Conservation (phyloP, 2,888 invertebrate genomes). For the Drosophila bunnanda region DNA sequence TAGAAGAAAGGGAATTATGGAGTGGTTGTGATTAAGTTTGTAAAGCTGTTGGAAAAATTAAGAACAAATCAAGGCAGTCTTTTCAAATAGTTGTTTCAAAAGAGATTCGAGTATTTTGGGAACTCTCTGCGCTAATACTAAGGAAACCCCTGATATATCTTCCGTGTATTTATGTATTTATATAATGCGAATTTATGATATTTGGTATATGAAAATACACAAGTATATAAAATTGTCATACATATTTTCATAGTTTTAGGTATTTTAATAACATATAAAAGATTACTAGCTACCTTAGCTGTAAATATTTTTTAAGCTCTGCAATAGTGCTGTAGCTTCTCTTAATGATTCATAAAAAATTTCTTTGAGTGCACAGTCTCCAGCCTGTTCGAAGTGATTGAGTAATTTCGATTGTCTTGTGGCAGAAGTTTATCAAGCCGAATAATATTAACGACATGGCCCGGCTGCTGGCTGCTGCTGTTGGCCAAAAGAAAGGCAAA, state of each 20-base stretch:
- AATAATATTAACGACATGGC: conserved; percentile 79
- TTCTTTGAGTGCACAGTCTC: conserved; percentile 14
- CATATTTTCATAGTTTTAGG: neutral
- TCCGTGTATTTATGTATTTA: no score
- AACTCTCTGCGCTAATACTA: no score
- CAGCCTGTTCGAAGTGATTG: conserved; percentile 65
- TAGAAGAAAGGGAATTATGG: neutral
- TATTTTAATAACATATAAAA: neutral
- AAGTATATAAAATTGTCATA: neutral
- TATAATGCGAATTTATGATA: neutral
- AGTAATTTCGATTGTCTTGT: conserved; percentile 80
- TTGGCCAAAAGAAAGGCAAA: conserved; percentile 74
- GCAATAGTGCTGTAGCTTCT: neutral
- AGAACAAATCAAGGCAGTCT: neutral
- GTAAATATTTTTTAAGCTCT: neutral
- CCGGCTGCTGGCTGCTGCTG: conserved; percentile 67
- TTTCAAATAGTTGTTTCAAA: neutral
- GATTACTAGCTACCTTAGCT: neutral
- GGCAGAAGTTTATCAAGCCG: conserved; percentile 80
- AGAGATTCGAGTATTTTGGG: no score
- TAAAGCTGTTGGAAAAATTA: neutral
- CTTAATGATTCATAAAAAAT: neutral
- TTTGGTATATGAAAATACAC: neutral
- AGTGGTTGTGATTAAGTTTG: neutral
- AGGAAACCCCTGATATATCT: no score